Evolutionary conservation across 1,140 invertebrate genomes (phyloP).

Genomic region (Euura lappo): DNA sequence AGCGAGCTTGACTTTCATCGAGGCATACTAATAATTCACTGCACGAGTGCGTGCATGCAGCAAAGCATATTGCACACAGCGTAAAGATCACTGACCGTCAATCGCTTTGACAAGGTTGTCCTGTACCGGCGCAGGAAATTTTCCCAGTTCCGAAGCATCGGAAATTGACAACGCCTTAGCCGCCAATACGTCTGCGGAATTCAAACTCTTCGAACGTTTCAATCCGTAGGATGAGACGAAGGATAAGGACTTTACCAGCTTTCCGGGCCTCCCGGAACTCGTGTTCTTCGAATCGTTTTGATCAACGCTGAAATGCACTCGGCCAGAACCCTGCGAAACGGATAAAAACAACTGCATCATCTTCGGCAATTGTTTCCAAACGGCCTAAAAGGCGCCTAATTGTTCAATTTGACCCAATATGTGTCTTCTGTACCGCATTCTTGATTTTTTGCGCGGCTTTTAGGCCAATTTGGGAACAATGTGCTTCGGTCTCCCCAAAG

Average conservation of each 20-base stretch:
- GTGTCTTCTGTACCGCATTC: too few relatives aligned
- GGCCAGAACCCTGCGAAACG: constrained; percentile 52
- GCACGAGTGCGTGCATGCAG: background rate
- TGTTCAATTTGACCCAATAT: too few relatives aligned
- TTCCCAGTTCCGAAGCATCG: constrained; percentile 75
- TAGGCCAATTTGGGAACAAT: too few relatives aligned
- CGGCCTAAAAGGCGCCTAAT: too few relatives aligned
- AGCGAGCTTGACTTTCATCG: too few relatives aligned
- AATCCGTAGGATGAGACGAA: constrained; percentile 63
- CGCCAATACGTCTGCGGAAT: constrained; percentile 67
- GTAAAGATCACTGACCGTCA: constrained; percentile 59
- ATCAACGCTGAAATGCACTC: constrained; percentile 62
- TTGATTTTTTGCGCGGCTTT: too few relatives aligned
- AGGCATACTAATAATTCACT: background rate
- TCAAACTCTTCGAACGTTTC: constrained; percentile 83
- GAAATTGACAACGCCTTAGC: constrained; percentile 64
- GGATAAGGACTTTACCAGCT: constrained; percentile 55
- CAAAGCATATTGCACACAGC: background rate
- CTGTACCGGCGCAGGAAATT: constrained; percentile 75
- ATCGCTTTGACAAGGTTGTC: constrained; percentile 73
- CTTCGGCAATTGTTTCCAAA: too few relatives aligned
- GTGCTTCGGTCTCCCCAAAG: too few relatives aligned
- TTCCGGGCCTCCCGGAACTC: constrained; percentile 43
- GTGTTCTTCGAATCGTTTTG: constrained; percentile 41
- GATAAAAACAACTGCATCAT: background rate